A percentile compares a stretch with the other conserved stretches of the same genome.
Conservation (phyloP, 2,888 invertebrate species). For the Ischnura elegans region DNA sequence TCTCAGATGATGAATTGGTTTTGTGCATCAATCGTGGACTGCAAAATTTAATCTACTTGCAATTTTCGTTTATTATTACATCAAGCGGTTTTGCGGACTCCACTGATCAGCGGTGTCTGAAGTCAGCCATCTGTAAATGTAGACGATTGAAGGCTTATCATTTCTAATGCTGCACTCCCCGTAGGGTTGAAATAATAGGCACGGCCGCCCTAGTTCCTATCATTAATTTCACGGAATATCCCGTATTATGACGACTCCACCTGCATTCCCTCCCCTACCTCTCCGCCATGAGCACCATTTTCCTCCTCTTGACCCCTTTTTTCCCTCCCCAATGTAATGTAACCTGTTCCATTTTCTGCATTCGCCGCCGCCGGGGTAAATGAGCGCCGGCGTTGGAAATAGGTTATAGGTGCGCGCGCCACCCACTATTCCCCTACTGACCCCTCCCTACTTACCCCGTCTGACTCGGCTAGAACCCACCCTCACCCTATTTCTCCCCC, state of each 20-base stretch:
- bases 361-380: conserved; percentile 3
- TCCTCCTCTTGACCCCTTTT: not conserved
- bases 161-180: too few relatives aligned
- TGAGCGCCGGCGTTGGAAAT: not conserved
- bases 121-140: too few relatives aligned
- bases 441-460: not conserved
- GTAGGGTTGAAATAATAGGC: too few relatives aligned
- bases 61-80: too few relatives aligned
- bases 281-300: not conserved
- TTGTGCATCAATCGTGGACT: too few relatives aligned
- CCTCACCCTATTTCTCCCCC: not conserved
- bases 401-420: conserved; percentile 31
- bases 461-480: not conserved
- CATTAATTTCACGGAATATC: too few relatives aligned
- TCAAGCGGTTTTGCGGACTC: too few relatives aligned
- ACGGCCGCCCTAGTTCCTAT: too few relatives aligned
- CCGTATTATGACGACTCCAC: not conserved
- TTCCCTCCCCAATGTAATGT: not conserved
- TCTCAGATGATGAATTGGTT: too few relatives aligned
- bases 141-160: too few relatives aligned
- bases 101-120: too few relatives aligned
- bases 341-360: conserved; percentile 16
- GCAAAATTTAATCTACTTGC: too few relatives aligned
- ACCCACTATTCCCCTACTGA: not conserved
- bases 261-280: not conserved